phyloP scores from a whole-genome alignment of 2,113 vertebrate species.

The Hippocampus comes region DNA sequence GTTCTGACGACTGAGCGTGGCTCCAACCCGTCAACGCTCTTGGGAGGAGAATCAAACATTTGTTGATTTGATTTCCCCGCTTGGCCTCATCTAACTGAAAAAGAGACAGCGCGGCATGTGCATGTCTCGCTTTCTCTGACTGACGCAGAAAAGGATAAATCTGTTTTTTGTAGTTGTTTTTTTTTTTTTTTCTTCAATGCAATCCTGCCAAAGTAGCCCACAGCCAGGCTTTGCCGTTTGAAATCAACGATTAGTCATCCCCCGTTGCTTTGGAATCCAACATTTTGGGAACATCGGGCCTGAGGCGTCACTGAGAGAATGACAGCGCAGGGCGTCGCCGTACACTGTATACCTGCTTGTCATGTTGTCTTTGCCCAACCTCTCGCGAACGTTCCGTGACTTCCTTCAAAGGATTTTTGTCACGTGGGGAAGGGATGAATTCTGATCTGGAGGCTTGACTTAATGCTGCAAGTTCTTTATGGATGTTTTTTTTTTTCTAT shows the following conservation, averaged over 20 bases:
- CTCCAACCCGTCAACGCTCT: conserved; percentile 14
- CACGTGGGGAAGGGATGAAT: not conserved
- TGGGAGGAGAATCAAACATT: conserved; percentile 24
- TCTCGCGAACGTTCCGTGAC: conserved; percentile 16
- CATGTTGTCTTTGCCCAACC: conserved; percentile 7
- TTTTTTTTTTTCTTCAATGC: conserved; percentile 34
- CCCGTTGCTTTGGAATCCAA: conserved; percentile 63
- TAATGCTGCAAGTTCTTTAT: not conserved
- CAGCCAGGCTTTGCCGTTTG: conserved; percentile 71
- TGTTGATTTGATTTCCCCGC: conserved; percentile 26
- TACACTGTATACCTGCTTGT: conserved; percentile 23
- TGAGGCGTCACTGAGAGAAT: conserved; percentile 26
- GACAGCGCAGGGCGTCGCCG: conserved; percentile 27
- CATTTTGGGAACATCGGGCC: conserved; percentile 59
- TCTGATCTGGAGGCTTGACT: not conserved
- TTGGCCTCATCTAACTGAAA: conserved; percentile 32
- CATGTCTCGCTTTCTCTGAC: conserved; percentile 51
- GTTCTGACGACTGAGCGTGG: not conserved
- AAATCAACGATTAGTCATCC: conserved; percentile 75
- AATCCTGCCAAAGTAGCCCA: conserved; percentile 63
- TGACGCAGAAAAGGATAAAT: conserved; percentile 63
- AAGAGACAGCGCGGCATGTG: conserved; percentile 53
- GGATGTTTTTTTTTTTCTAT: not conserved
- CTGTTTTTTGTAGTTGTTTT: conserved; percentile 21
- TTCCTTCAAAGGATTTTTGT: conserved; percentile 9